Conservation (phyloP, 1,140 invertebrate genomes). For the Drosophila sulfurigaster region DNA sequence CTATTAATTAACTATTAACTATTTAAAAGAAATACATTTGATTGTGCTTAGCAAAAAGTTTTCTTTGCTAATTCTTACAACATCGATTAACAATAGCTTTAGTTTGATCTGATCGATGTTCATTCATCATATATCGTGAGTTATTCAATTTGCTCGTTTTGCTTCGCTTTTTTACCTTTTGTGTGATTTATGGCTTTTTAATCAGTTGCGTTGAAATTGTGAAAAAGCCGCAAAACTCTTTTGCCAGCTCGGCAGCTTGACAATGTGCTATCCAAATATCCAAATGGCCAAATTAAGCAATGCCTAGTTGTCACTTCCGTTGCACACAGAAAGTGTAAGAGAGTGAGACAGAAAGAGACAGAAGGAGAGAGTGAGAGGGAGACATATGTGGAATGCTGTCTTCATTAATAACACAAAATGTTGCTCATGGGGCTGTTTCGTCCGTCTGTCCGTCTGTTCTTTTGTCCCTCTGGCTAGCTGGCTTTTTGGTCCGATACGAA, state of each 20-base stretch:
- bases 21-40: too few species aligned
- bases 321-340: slow-evolving; percentile 2
- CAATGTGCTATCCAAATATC: slow-evolving; percentile 24
- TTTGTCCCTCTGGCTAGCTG: background rate
- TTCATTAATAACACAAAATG: slow-evolving; percentile 50
- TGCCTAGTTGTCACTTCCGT: slow-evolving; percentile 49
- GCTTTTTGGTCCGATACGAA: slow-evolving; percentile 27
- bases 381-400: slow-evolving; percentile 26
- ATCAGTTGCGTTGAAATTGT: slow-evolving; percentile 23
- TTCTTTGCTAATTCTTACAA: too few species aligned
- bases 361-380: background rate
- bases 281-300: slow-evolving; percentile 45
- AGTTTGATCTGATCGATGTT: background rate
- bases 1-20: too few species aligned
- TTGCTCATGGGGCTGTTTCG: slow-evolving; percentile 12
- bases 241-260: slow-evolving; percentile 4
- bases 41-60: too few species aligned
- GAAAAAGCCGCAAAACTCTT: slow-evolving; percentile 25
- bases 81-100: too few species aligned
- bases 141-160: background rate
- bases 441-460: background rate
- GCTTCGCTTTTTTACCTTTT: background rate
- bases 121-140: background rate
- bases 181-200: slow-evolving; percentile 27
- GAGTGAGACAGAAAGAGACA: background rate